Evolutionary conservation across 2,888 invertebrate genomes (phyloP).

Genomic region (Drosophila limbata): DNA sequence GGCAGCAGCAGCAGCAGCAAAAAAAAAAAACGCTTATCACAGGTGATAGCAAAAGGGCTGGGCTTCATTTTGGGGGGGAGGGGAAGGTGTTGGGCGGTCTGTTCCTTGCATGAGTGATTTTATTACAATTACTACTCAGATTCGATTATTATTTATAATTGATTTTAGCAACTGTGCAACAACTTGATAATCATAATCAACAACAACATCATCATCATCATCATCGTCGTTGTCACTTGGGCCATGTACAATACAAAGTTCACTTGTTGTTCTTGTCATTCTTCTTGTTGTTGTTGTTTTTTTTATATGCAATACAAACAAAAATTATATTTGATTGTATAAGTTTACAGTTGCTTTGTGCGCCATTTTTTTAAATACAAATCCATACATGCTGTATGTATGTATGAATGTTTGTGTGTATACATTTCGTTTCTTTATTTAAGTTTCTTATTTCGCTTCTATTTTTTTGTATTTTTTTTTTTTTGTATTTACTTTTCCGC

Average conservation of each 20-base stretch:
- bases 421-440: constrained; percentile 63
- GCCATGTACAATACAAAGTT: constrained; percentile 77
- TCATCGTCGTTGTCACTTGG: constrained; percentile 57
- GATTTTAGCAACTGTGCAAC: constrained; percentile 13
- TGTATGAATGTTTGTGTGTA: constrained; percentile 38
- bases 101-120: constrained; percentile 3
- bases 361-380: constrained; percentile 67
- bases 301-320: constrained; percentile 38
- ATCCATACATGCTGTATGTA: constrained; percentile 19
- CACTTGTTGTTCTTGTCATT: constrained; percentile 62
- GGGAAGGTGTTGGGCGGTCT: background rate
- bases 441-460: constrained; percentile 44
- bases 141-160: constrained; percentile 18
- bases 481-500: constrained; percentile 74
- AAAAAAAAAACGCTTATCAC: constrained; percentile 42
- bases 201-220: constrained; percentile 21
- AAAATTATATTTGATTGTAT: constrained; percentile 69
- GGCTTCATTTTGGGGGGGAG: background rate
- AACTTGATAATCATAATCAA: constrained; percentile 9
- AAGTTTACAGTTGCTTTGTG: constrained; percentile 76
- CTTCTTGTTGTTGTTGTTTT: constrained; percentile 35
- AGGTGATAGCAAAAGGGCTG: constrained; percentile 33
- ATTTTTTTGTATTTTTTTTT: constrained; percentile 27
- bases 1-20: constrained; percentile 12
- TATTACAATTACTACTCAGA: background rate